phyloP scores from a whole-genome alignment of 2,797 vertebrate genomes.

The Clarias laeviceps region DNA sequence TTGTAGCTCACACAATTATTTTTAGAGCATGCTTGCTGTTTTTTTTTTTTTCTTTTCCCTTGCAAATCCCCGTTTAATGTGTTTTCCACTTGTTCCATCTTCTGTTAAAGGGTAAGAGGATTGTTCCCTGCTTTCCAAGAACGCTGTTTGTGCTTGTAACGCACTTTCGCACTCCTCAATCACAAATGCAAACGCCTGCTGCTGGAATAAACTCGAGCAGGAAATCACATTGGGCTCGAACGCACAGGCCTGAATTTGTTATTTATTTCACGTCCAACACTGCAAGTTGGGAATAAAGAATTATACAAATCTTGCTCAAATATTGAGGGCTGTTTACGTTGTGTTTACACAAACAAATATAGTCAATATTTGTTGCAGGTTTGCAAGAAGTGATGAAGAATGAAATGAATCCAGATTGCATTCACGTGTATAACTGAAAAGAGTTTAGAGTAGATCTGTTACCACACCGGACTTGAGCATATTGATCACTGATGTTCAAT shows the following conservation, averaged over 20 bases:
- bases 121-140: conserved; percentile 21
- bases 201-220: conserved; percentile 23
- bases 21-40: background rate
- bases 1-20: conserved; percentile 48
- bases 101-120: conserved; percentile 31
- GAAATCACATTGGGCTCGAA: conserved; percentile 28
- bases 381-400: conserved; percentile 19
- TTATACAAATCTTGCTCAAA: conserved; percentile 40
- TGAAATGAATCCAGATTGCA: conserved; percentile 15
- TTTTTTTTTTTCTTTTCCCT: conserved; percentile 19
- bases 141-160: conserved; percentile 12
- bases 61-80: conserved; percentile 37
- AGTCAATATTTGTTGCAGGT: conserved; percentile 28
- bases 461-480: conserved; percentile 40
- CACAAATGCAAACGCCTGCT: conserved; percentile 14
- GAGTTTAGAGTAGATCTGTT: conserved; percentile 9
- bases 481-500: conserved; percentile 54
- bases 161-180: conserved; percentile 7
- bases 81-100: conserved; percentile 22
- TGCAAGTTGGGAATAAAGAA: conserved; percentile 25
- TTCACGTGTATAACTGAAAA: conserved; percentile 28
- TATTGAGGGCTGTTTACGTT: conserved; percentile 41
- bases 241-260: conserved; percentile 27
- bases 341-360: conserved; percentile 48
- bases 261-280: conserved; percentile 52